Evolutionary conservation across 2,113 vertebrate genomes (phyloP).

Genomic region (Uria aalge): DNA sequence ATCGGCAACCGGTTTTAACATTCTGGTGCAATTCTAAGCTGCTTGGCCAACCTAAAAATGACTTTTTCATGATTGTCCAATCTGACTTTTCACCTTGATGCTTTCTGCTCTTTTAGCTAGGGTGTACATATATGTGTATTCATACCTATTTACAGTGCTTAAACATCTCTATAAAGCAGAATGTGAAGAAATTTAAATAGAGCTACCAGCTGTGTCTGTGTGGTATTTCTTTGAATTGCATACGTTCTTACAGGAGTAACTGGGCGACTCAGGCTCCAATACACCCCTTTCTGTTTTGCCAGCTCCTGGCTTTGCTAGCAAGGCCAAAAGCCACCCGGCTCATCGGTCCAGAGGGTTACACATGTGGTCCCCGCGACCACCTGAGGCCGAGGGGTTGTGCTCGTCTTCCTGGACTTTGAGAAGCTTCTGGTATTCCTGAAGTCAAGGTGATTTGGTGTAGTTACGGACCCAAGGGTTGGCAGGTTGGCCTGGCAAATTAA

Average conservation of each 20-base stretch:
- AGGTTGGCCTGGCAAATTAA: neutral
- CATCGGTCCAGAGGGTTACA: neutral
- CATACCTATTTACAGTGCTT: neutral
- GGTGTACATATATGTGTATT: neutral
- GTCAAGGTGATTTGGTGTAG: neutral
- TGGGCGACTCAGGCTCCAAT: neutral
- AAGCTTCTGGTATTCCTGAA: neutral
- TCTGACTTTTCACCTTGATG: neutral
- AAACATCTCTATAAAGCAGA: neutral
- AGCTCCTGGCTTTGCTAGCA: neutral
- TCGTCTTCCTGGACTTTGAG: neutral
- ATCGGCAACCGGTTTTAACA: neutral
- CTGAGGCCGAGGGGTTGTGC: neutral
- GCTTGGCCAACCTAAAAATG: neutral
- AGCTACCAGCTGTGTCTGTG: neutral
- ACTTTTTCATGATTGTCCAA: neutral
- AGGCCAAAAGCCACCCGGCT: neutral
- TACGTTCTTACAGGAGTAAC: fast-evolving
- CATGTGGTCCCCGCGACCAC: fast-evolving
- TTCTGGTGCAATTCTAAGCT: neutral
- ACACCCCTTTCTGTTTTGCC: neutral
- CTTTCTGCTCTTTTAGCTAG: neutral
- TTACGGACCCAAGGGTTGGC: neutral
- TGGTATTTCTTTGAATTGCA: neutral
- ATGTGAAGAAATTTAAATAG: neutral